Evolutionary conservation across 2,797 vertebrate species (phyloP), one percentile per base, ranked within the genome.

Genomic region (Psittacula echo): DNA sequence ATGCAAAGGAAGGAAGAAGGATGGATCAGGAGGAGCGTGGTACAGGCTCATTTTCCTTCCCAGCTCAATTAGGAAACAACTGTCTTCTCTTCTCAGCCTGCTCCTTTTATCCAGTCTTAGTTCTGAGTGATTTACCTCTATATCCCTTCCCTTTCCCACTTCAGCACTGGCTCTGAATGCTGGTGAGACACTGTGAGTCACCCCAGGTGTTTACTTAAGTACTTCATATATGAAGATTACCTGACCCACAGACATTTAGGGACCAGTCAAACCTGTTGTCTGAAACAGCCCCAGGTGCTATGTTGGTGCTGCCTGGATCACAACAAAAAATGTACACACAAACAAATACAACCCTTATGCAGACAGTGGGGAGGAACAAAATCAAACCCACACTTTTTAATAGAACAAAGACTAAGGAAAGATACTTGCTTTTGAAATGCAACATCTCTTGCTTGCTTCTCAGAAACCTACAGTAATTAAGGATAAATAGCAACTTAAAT

Each of bases 381-480:
- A 51, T 13, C 30, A 75, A 58, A 37, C 2, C 5, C 44, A 66
- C 4, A 11, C 1, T 61, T 88, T 85, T 78, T 48, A 84, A 85
- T 8, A 64, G 68, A 89, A 77, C 19, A 87, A 83, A 85, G 30
- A n/a, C 45, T 76, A n/a, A 80, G 61, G 9, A 87, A 77, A 71
- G 48, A 7, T 34, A 54, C 8, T 88, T 89, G 15, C 29, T 72
- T 90, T 70, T 37, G 42, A 94, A 92, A 81, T 41, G 50, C 48
- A 80, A 11, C 56, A 13, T 77, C 39, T 73, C 78, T 45, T 30
- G 67, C 42, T 88, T 77, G 45, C 48, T 72, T 90, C 78, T 82
- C 78, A 83, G 27, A 90, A 24, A 79, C 45, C 56, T 89, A 39
- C 21, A 71, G 86, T 85, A 96, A 95, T 94, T 96, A 96, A 93